phyloP scores from a whole-genome alignment of 1,140 invertebrate species.

The Stenopsyche tienmushanensis region DNA sequence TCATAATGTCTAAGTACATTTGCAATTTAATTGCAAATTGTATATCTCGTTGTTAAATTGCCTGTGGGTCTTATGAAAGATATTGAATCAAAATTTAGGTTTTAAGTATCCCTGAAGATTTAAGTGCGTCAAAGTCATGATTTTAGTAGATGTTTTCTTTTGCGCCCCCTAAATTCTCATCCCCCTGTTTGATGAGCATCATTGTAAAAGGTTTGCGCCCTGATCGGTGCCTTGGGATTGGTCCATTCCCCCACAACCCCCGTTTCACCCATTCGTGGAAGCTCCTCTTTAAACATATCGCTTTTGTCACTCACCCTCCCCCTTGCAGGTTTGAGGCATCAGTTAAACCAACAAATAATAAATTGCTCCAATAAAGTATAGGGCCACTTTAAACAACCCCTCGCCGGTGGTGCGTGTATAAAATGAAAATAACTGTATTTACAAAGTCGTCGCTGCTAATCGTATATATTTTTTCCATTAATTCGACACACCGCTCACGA shows the following conservation, averaged over 20 bases:
- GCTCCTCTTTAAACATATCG: slow-evolving; percentile 11
- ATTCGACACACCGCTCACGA: too few relatives aligned
- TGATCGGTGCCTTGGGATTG: slow-evolving; percentile 26
- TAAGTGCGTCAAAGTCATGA: not conserved
- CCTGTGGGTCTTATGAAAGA: too few relatives aligned
- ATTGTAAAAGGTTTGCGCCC: slow-evolving; percentile 27
- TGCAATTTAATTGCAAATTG: too few relatives aligned
- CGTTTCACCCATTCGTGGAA: slow-evolving; percentile 5
- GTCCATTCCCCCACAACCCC: slow-evolving; percentile 17
- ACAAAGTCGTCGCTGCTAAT: too few relatives aligned
- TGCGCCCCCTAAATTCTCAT: not conserved
- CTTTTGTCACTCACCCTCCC: slow-evolving; percentile 14
- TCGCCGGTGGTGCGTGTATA: too few relatives aligned
- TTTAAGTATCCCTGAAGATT: too few relatives aligned
- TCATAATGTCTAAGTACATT: too few relatives aligned
- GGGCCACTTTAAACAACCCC: not conserved
- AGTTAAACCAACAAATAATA: slow-evolving; percentile 41
- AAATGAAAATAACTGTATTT: too few relatives aligned
- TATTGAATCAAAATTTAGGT: too few relatives aligned
- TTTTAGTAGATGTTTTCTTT: slow-evolving; percentile 10
- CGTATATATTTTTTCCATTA: too few relatives aligned
- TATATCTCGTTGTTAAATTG: too few relatives aligned
- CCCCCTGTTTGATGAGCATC: slow-evolving; percentile 24
- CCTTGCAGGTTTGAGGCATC: slow-evolving; percentile 24
- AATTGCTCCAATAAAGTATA: slow-evolving; percentile 34